Evolutionary conservation across 2,797 vertebrate species (phyloP), one percentile per base, ranked within the genome.

Genomic region (Nannoperca obscura): DNA sequence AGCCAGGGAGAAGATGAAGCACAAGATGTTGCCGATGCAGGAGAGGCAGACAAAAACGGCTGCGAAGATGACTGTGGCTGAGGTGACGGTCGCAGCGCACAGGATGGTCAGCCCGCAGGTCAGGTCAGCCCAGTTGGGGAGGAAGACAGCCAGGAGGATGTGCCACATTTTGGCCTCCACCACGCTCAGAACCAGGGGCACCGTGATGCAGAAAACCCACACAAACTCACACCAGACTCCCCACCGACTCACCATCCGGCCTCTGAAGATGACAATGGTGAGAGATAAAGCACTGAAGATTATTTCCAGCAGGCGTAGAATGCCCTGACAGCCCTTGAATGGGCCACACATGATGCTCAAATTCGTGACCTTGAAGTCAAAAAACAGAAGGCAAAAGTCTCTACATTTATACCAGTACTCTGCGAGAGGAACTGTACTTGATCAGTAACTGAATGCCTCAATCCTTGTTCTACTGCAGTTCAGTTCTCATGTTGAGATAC

Each of bases 211-310:
- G 68, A 96, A 91, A 40, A 93, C 86, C 95, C 95, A 96, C 0
- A 93, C 92, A 20, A 96, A 95, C 93, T 95, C 94, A 34, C 95
- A 95, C 95, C 95, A 96, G 0, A 88, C 55, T 0, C 94, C 93
- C 0, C 89, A 95, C 0, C 88, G 2, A 11, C 0, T 30, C 0
- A 0, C 0, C 14, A 89, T 93, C 0, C 0, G 0, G 0, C 19
- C 0, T 10, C 71, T 46, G 46, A 82, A 92, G 24, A 95, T 84
- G 50, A 91, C 90, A 69, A 96, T 49, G 53, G 94, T 83, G 84
- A 95, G 86, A 27, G 94, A 17, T 0, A 93, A 3, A 14, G 87
- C 83, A 42, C 93, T 89, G 40, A 95, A 69, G 59, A 94, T 53
- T 0, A 94, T 50, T 61, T 96, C 94, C 0, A 90, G 49, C 49